phyloP scores from a whole-genome alignment of 2,888 invertebrate species.

The Thelaira solivaga region DNA sequence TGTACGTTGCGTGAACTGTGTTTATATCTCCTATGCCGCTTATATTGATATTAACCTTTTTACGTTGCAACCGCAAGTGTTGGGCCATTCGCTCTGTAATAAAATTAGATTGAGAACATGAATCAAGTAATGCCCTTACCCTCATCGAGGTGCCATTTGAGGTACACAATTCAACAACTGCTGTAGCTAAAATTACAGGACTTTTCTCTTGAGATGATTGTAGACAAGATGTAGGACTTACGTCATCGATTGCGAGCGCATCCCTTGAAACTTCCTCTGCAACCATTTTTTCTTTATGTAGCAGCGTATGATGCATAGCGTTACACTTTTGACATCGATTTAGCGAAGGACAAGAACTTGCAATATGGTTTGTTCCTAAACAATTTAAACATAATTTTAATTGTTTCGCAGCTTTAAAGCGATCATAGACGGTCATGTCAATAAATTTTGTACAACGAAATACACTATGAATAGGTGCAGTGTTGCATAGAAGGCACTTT shows the following conservation, averaged over 20 bases:
- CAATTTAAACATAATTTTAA: slow-evolving; percentile 15
- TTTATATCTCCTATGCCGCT: slow-evolving; percentile 24
- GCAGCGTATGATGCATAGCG: slow-evolving; percentile 7
- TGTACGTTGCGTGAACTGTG: too few species aligned
- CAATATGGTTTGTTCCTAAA: slow-evolving; percentile 2
- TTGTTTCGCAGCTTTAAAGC: not conserved
- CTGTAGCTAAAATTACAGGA: slow-evolving; percentile 27
- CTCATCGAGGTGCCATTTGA: not conserved
- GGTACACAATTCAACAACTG: slow-evolving; percentile 7
- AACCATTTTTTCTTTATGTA: not conserved
- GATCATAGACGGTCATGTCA: not conserved
- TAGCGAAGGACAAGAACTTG: slow-evolving; percentile 2
- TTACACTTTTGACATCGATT: slow-evolving; percentile 18
- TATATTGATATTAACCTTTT: slow-evolving; percentile 10
- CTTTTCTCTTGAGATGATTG: not conserved
- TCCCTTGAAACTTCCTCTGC: not conserved
- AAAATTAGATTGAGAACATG: slow-evolving; percentile 33
- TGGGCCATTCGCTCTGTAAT: slow-evolving; percentile 41
- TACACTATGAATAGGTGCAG: not conserved
- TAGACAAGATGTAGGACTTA: not conserved
- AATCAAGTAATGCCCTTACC: slow-evolving; percentile 32
- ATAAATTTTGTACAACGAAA: slow-evolving; percentile 12
- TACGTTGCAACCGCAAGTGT: slow-evolving; percentile 2
- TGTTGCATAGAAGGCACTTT: slow-evolving; percentile 3
- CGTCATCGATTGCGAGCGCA: not conserved